Conservation (phyloP, 2,113 vertebrate genomes). For the Stictonetta naevosa region DNA sequence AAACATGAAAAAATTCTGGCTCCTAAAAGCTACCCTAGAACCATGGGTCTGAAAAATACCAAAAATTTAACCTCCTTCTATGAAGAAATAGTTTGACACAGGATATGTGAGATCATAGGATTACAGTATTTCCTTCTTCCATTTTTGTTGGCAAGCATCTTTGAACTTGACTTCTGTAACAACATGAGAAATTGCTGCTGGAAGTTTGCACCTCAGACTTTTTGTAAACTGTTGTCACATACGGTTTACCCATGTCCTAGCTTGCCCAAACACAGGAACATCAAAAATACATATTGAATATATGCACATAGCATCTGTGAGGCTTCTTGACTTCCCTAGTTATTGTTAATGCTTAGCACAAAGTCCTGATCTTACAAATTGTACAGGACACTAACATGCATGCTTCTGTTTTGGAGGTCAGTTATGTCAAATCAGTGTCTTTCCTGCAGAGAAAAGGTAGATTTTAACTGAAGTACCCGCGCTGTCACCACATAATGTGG, state of each 20-base stretch:
- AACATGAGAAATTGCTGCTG: background rate
- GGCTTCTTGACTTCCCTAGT: background rate
- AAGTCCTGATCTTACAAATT: background rate
- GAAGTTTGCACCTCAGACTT: background rate
- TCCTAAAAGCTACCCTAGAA: background rate
- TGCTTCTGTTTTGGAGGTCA: background rate
- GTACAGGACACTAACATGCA: background rate
- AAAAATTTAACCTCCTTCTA: background rate
- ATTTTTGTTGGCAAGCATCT: slow-evolving; percentile 49
- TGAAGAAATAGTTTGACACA: background rate
- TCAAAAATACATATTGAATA: background rate
- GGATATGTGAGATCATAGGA: slow-evolving; percentile 35
- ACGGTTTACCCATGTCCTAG: background rate
- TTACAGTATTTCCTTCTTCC: slow-evolving; percentile 56
- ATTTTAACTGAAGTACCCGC: background rate
- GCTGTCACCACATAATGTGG: background rate
- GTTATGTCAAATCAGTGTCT: background rate
- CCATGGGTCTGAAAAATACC: background rate
- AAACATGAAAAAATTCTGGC: background rate
- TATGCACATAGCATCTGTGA: background rate
- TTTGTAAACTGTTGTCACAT: background rate
- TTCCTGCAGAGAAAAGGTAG: background rate
- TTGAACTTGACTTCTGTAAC: background rate
- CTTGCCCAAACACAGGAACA: slow-evolving; percentile 17
- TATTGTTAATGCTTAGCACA: slow-evolving; percentile 37